These are phyloP conservation scores for Crotalus horridus DNA, from an alignment of 2,113 vertebrate species.

Conservation along the genomic window DNA sequence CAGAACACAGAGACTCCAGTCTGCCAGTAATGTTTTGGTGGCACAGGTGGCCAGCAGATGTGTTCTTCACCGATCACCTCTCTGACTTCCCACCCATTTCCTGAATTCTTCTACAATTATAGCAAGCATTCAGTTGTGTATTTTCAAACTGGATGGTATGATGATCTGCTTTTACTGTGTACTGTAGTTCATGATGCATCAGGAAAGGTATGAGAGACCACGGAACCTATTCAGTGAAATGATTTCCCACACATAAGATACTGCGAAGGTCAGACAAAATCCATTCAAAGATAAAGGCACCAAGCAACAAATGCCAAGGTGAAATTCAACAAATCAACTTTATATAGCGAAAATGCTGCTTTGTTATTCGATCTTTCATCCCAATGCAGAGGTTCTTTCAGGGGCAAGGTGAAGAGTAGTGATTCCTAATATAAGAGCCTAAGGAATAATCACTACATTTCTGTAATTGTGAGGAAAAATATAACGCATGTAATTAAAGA, in stretches of 20 bases:
- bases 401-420: neutral
- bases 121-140: neutral
- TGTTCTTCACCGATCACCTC: neutral
- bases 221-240: neutral
- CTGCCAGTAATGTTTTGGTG: neutral
- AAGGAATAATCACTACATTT: neutral
- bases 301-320: neutral
- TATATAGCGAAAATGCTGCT: neutral
- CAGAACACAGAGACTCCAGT: neutral
- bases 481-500: neutral
- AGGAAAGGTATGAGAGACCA: neutral
- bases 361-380: neutral
- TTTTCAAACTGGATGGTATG: neutral
- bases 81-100: neutral
- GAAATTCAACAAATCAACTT: neutral
- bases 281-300: neutral
- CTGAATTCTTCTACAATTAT: neutral
- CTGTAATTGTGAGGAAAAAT: neutral
- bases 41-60: too few species aligned
- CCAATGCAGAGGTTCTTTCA: neutral
- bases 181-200: neutral
- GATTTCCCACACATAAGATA: too few species aligned
- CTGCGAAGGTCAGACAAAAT: neutral
- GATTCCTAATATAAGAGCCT: neutral
- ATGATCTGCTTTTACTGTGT: neutral